A percentile compares a stretch with the other conserved stretches of the same genome.
Conservation (phyloP, 37 sponge, comb jelly and placozoan genomes). For the Agelas oroides region DNA sequence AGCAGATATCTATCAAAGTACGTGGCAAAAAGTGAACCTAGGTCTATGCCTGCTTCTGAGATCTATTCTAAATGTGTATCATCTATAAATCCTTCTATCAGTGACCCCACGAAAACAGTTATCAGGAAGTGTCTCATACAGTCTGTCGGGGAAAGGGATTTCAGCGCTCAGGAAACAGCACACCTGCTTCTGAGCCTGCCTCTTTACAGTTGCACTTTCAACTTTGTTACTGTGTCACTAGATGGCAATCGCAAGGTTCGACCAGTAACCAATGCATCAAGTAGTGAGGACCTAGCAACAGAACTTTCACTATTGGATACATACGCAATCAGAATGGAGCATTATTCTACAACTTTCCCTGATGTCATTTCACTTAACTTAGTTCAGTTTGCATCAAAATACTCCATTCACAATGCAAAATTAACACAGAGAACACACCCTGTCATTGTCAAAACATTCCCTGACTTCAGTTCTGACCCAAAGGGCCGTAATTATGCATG, state of each 20-base stretch:
- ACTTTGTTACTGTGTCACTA: slow-evolving; percentile 11
- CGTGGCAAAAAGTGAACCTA: slow-evolving; percentile 35
- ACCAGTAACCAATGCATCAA: too few species aligned
- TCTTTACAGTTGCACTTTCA: not conserved
- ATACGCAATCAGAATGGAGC: too few species aligned
- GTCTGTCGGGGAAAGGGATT: slow-evolving; percentile 51
- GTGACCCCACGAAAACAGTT: not conserved
- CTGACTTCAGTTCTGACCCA: too few species aligned
- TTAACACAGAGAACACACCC: too few species aligned
- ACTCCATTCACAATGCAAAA: too few species aligned
- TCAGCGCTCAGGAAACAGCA: too few species aligned
- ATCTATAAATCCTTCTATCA: not conserved
- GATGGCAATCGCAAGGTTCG: slow-evolving; percentile 3
- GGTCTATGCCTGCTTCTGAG: not conserved
- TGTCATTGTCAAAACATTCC: too few species aligned
- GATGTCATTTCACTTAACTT: too few species aligned
- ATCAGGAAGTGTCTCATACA: slow-evolving; percentile 33
- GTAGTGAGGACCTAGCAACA: too few species aligned
- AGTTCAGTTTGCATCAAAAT: too few species aligned
- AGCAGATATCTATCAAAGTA: slow-evolving; percentile 44
- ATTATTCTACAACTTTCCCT: too few species aligned
- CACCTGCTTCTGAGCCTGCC: slow-evolving; percentile 28
- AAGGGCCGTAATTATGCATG: too few species aligned
- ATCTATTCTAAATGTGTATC: not conserved
- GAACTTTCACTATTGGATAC: not conserved